Evolutionary conservation across 2,797 vertebrate species (phyloP).

Genomic region (Cyclura pinguis): DNA sequence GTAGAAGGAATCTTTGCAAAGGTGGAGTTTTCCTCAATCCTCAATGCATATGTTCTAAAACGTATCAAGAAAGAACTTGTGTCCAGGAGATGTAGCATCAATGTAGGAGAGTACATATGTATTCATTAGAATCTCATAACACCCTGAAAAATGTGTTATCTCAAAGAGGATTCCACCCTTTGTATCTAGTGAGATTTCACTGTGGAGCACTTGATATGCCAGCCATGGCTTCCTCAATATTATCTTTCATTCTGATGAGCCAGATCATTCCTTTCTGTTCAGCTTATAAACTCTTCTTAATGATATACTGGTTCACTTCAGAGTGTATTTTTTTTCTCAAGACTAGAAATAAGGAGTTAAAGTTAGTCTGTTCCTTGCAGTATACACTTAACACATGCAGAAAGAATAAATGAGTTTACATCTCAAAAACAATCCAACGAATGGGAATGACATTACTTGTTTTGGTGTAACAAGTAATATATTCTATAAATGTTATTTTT

Average conservation of each 20-base stretch:
- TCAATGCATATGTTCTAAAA: neutral
- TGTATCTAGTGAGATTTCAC: too few species aligned
- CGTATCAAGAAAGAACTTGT: neutral
- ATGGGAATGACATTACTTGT: too few species aligned
- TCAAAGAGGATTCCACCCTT: neutral
- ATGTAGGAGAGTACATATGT: neutral
- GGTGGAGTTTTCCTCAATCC: neutral
- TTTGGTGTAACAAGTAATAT: too few species aligned
- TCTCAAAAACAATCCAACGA: too few species aligned
- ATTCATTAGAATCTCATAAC: neutral
- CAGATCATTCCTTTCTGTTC: neutral
- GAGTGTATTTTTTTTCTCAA: too few species aligned
- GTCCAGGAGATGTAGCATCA: neutral
- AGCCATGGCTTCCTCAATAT: neutral
- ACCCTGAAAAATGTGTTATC: neutral
- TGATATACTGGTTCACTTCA: neutral
- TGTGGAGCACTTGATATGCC: neutral
- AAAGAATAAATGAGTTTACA: too few species aligned
- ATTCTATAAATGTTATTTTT: too few species aligned
- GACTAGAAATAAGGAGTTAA: too few species aligned
- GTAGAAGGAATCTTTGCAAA: neutral
- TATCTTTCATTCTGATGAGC: neutral
- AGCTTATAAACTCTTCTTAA: neutral
- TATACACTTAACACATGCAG: too few species aligned
- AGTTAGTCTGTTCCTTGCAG: too few species aligned